A percentile compares a stretch with the other conserved stretches of the same genome.
Evolutionary conservation across 2,797 vertebrate species (phyloP).

Genomic region (Falco concolor): DNA sequence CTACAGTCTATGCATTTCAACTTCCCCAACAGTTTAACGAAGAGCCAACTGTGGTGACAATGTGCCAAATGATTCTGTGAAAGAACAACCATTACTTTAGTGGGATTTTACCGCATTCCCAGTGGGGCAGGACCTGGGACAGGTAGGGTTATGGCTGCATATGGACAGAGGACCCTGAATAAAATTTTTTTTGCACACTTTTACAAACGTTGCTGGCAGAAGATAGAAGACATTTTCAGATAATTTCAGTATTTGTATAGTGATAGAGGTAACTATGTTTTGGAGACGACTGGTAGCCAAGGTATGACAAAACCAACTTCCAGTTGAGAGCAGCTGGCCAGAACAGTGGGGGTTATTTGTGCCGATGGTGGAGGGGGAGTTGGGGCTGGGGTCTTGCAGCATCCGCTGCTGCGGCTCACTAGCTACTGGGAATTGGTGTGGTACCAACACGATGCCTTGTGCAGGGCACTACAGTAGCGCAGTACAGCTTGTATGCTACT

Average conservation of each 20-base stretch:
- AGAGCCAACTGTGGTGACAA: background rate
- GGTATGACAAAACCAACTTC: constrained; percentile 1
- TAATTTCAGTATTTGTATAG: background rate
- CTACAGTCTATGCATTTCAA: constrained; percentile 28
- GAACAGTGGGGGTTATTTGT: background rate
- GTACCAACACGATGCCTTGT: background rate
- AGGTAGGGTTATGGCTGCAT: background rate
- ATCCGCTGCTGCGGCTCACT: background rate
- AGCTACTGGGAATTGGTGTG: background rate
- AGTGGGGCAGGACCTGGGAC: background rate
- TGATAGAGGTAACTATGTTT: background rate
- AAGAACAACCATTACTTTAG: background rate
- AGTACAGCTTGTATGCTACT: background rate
- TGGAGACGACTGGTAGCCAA: background rate
- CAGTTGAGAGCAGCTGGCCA: background rate
- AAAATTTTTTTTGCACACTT: background rate
- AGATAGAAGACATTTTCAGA: background rate
- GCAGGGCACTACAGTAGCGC: background rate
- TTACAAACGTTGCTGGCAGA: background rate
- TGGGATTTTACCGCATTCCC: background rate
- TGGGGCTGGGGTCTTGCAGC: background rate
- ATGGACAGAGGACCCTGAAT: background rate
- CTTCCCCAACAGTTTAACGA: background rate
- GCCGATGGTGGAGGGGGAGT: background rate
- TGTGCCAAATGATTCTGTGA: constrained; percentile 58